phyloP scores from a whole-genome alignment of 2,113 vertebrate genomes.

The Entelurus aequoreus region DNA sequence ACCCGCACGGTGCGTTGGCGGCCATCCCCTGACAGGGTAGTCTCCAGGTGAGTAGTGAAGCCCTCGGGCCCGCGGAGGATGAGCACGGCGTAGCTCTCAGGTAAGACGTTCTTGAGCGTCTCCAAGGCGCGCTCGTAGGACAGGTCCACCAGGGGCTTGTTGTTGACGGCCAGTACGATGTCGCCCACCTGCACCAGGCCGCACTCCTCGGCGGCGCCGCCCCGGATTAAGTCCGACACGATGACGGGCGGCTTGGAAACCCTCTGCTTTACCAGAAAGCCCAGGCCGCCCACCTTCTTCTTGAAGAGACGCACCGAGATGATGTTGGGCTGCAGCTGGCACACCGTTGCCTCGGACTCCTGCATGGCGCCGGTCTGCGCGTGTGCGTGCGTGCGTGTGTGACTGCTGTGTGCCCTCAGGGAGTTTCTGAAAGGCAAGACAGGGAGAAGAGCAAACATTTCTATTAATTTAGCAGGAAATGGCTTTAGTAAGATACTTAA shows the following conservation, averaged over 20 bases:
- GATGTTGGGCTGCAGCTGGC: constrained; percentile 95
- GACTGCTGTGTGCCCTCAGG: constrained; percentile 36
- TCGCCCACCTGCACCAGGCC: constrained; percentile 95
- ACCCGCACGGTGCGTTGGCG: constrained; percentile 86
- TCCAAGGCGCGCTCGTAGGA: constrained; percentile 88
- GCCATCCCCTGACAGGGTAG: constrained; percentile 87
- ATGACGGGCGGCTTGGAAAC: constrained; percentile 91
- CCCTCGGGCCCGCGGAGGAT: constrained; percentile 93
- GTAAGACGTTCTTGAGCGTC: constrained; percentile 84
- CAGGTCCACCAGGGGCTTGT: constrained; percentile 88
- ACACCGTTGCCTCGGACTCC: constrained; percentile 83
- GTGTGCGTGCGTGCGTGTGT: constrained; percentile 7
- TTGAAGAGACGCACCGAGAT: constrained; percentile 96
- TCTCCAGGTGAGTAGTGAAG: constrained; percentile 95
- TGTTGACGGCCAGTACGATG: constrained; percentile 92
- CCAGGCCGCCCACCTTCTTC: constrained; percentile 90
- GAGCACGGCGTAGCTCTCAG: constrained; percentile 90
- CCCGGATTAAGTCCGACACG: constrained; percentile 90
- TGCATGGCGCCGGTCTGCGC: constrained; percentile 76
- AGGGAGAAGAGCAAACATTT: constrained; percentile 15
- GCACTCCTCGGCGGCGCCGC: constrained; percentile 90
- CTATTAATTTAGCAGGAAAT: constrained; percentile 29
- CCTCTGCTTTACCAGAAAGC: constrained; percentile 94
- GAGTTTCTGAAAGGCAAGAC: constrained; percentile 51
- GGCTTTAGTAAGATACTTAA: no score